These are phyloP conservation scores for Mionectes olivaceus DNA, from an alignment of 2,797 vertebrate species.

Conservation along the genomic window DNA sequence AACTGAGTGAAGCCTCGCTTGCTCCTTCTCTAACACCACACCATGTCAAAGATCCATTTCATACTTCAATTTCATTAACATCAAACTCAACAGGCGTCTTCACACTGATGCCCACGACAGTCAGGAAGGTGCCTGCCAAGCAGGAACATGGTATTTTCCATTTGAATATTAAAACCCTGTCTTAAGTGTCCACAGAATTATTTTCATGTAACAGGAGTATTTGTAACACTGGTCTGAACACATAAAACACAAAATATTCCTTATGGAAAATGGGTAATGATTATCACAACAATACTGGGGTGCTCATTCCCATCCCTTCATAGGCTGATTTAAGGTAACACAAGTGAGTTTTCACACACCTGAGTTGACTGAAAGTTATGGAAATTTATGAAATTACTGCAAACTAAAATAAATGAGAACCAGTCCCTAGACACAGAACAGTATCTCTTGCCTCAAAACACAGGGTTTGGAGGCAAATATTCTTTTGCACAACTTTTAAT, in stretches of 20 bases:
- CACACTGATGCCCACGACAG: neutral
- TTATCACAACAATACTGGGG: accelerated
- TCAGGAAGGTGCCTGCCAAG: neutral
- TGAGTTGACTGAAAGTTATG: neutral
- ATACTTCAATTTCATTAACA: neutral
- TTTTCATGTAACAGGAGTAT: neutral
- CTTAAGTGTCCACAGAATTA: neutral
- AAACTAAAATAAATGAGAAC: neutral
- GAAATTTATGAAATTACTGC: neutral
- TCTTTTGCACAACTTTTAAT: neutral
- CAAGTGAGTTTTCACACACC: neutral
- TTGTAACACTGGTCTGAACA: neutral
- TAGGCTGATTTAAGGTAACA: neutral
- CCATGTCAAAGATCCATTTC: neutral
- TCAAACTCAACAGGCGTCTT: neutral
- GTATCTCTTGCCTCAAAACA: no score
- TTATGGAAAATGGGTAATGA: neutral
- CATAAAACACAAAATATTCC: neutral
- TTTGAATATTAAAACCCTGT: neutral
- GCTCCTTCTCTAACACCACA: neutral
- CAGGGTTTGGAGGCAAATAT: neutral
- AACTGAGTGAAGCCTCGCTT: neutral
- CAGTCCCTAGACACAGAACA: neutral
- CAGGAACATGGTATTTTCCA: accelerated
- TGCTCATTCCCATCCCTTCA: neutral